A percentile compares a stretch with the other conserved stretches of the same genome.
Evolutionary conservation across 2,113 vertebrate genomes (phyloP).

Genomic region (Aix galericulata): DNA sequence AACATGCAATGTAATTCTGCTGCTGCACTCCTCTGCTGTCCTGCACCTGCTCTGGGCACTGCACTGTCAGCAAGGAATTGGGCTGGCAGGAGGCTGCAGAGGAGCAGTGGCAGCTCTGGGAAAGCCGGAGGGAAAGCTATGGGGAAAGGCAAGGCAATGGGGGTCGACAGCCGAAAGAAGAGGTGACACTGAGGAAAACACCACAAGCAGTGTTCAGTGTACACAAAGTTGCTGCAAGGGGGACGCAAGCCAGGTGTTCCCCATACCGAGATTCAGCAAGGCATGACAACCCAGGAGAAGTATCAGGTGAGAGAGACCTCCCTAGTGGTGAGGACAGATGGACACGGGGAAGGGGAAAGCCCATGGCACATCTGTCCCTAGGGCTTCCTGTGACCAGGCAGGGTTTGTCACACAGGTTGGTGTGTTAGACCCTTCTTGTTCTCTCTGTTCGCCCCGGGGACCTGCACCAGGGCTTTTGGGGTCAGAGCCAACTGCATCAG

Average conservation of each 20-base stretch:
- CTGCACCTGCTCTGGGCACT: neutral
- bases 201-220: accelerated
- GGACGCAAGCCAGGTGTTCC: neutral
- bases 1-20: neutral
- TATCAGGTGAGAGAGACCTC: neutral
- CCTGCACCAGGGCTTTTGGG: no score
- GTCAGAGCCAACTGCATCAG: neutral
- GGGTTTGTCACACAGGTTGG: neutral
- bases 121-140: neutral
- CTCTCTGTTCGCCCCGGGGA: accelerated
- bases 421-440: neutral
- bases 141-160: neutral
- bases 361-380: accelerated
- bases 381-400: neutral
- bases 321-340: neutral
- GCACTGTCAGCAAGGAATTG: accelerated
- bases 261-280: accelerated
- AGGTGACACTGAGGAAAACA: neutral
- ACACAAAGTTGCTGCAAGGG: neutral
- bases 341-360: neutral
- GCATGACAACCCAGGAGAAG: no score
- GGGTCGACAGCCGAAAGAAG: neutral
- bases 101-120: accelerated
- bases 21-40: neutral
- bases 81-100: accelerated